Evolutionary conservation across 2,888 invertebrate species (phyloP).

Genomic region (Mylabris sibirica): DNA sequence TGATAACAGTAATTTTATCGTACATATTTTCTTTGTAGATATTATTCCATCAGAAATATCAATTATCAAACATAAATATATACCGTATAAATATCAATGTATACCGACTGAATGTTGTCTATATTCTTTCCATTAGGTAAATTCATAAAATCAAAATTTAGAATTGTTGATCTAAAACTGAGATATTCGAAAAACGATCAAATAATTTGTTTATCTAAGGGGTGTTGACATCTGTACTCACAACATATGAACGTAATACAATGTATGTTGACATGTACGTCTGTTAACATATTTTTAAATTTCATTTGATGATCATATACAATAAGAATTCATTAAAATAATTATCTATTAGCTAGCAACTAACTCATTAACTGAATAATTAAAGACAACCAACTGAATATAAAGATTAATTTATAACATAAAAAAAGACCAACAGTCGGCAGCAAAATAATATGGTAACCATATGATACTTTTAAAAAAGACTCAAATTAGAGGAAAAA

Average conservation of each 20-base stretch:
- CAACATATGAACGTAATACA: too few species aligned
- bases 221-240: background rate
- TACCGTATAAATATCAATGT: too few species aligned
- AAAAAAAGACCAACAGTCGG: background rate
- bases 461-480: background rate
- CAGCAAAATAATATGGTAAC: background rate
- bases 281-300: background rate
- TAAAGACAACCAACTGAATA: conserved; percentile 6
- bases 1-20: background rate
- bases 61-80: too few species aligned
- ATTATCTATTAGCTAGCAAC: background rate
- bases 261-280: too few species aligned
- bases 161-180: background rate
- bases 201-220: background rate
- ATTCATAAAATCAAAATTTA: background rate
- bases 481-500: too few species aligned
- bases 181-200: background rate
- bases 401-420: background rate
- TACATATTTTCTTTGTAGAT: background rate
- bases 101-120: too few species aligned
- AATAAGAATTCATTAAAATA: conserved; percentile 13
- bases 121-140: too few species aligned
- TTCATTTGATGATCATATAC: conserved; percentile 3
- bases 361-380: too few species aligned
- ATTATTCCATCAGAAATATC: background rate